Conservation (phyloP, 2,888 invertebrate species). For the Pollenia angustigena region DNA sequence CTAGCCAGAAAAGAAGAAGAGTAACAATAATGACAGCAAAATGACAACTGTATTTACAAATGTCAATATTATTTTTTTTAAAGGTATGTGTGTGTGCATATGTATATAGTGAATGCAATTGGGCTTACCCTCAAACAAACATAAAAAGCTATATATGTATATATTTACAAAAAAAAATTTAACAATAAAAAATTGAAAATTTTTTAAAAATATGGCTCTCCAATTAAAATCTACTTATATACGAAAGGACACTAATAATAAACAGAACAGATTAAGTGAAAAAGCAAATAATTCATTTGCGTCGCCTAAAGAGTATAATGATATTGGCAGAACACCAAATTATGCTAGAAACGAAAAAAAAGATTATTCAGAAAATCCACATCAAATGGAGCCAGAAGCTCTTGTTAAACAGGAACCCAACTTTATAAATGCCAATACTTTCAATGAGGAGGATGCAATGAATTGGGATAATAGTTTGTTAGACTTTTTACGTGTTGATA, state of each 20-base stretch:
- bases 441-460: background rate
- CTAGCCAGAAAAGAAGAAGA: background rate
- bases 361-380: slow-evolving; percentile 7
- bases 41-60: background rate
- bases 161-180: slow-evolving; percentile 34
- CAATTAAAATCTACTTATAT: slow-evolving; percentile 4
- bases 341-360: slow-evolving; percentile 1
- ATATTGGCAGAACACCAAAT: background rate
- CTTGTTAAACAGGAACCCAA: background rate
- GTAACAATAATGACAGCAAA: slow-evolving; percentile 1
- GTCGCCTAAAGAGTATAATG: background rate
- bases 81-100: background rate
- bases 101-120: background rate
- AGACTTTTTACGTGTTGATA: slow-evolving; percentile 25
- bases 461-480: slow-evolving; percentile 6
- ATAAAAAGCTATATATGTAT: slow-evolving; percentile 38
- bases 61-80: background rate
- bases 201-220: slow-evolving; percentile 35
- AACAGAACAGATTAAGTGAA: background rate
- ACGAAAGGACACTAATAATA: background rate
- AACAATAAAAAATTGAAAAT: background rate
- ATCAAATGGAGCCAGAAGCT: background rate
- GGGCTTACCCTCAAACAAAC: slow-evolving; percentile 49
- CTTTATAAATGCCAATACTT: slow-evolving; percentile 4
- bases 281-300: background rate